Evolutionary conservation across 2,797 vertebrate genomes (phyloP).

Genomic region (Platalea minor): DNA sequence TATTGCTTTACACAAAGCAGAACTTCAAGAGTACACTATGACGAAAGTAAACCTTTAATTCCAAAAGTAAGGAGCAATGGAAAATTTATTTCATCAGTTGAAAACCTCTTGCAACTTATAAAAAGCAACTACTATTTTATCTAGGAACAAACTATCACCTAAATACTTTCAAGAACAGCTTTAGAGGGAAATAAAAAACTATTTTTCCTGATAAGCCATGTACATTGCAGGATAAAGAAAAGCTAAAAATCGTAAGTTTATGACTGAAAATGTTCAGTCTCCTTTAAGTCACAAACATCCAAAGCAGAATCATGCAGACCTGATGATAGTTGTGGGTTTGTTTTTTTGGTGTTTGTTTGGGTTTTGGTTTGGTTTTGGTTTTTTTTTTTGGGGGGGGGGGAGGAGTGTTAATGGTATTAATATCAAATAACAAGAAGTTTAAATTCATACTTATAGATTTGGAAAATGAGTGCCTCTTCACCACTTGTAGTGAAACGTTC

Average conservation of each 20-base stretch:
- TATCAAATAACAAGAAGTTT: not conserved
- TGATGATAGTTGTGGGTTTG: not conserved
- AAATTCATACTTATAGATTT: conserved; percentile 86
- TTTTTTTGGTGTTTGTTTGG: not conserved
- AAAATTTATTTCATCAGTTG: not conserved
- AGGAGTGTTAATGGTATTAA: not conserved
- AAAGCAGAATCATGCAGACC: not conserved
- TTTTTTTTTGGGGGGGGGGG: fast-evolving
- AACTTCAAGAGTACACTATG: not conserved
- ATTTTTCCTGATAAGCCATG: not conserved
- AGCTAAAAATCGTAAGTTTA: not conserved
- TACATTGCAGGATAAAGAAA: not conserved
- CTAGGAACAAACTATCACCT: not conserved
- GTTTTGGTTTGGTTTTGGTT: not conserved
- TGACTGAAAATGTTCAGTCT: not conserved
- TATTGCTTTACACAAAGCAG: not conserved
- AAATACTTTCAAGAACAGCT: not conserved
- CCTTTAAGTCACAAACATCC: not conserved
- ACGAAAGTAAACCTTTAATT: not conserved
- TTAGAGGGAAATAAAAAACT: not conserved
- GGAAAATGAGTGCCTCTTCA: conserved; percentile 92
- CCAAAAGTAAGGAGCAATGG: not conserved
- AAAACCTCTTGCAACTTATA: not conserved
- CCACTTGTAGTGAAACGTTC: conserved; percentile 96
- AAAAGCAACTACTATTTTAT: not conserved